phyloP scores from a whole-genome alignment of 2,888 invertebrate genomes.

The Papilio gigon region DNA sequence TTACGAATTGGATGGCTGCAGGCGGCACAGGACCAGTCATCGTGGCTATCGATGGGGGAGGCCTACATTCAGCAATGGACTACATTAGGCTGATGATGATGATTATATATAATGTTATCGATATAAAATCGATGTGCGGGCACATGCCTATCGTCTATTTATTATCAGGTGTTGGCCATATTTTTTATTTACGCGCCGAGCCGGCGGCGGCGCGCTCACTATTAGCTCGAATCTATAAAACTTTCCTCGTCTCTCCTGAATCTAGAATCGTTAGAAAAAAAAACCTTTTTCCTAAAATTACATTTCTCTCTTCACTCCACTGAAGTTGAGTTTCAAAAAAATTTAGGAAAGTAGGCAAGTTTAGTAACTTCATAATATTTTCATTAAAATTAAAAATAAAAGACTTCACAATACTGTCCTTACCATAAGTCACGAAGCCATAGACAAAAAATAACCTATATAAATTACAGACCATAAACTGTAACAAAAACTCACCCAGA shows the following conservation, averaged over 20 bases:
- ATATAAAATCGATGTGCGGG: slow-evolving; percentile 11
- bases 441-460: slow-evolving; percentile 7
- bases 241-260: slow-evolving; percentile 36
- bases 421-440: no score
- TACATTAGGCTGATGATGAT: no score
- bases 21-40: no score
- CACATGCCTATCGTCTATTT: slow-evolving; percentile 30
- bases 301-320: slow-evolving; percentile 14
- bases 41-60: no score
- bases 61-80: no score
- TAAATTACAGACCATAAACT: slow-evolving; percentile 28
- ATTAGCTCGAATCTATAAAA: slow-evolving; percentile 40
- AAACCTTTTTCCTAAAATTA: neutral
- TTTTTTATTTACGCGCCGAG: slow-evolving; percentile 41
- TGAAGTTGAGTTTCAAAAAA: neutral
- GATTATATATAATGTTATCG: slow-evolving; percentile 15
- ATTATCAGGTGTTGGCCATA: slow-evolving; percentile 41
- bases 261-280: slow-evolving; percentile 36
- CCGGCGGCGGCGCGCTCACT: slow-evolving; percentile 31
- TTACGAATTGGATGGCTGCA: no score
- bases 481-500: slow-evolving; percentile 59
- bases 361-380: neutral
- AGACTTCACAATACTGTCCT: no score
- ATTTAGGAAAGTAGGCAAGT: neutral
- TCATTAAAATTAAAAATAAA: no score